Evolutionary conservation across 2,888 invertebrate species (phyloP), one percentile per base, ranked within the genome.

Genomic region (Micoletzkya japonica): DNA sequence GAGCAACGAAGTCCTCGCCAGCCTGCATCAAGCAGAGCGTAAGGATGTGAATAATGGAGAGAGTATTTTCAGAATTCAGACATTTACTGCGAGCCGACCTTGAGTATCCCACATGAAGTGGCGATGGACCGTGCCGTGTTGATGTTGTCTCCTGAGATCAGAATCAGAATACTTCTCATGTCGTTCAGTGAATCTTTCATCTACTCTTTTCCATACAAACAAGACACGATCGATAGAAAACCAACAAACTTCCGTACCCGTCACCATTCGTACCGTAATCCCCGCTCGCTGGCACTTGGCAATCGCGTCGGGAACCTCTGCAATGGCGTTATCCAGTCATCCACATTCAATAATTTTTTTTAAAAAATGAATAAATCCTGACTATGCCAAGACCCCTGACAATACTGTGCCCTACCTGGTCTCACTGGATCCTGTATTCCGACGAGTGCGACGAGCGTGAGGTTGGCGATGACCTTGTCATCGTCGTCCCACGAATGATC

Each of bases 91-190:
- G n/a, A n/a, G n/a, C n/a, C n/a, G n/a, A n/a, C 86, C 85, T 92
- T 92, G 63, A 95, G 87, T 79, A 98, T 98, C 74, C 97, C 97
- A 87, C 97, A 98, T 87, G 96, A 95, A 81, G 92, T 89, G 60
- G 97, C 96, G 86, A 98, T 98, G 70, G 96, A 96, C 72, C 95
- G 91, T 58, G 96, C 96, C 49, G 98, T 98, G 89, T 97, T 97
- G 78, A 98, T 91, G 87, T 98, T 98, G 89, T 98, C 98, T 63
- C 97, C 59, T 59, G 26, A 24, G n/a, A n/a, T n/a, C n/a, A n/a
- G n/a, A n/a, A n/a, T n/a, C n/a, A n/a, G n/a, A n/a, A n/a, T n/a
- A n/a, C n/a, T n/a, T n/a, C n/a, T n/a, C n/a, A n/a, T n/a, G n/a
- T n/a, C n/a, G n/a, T n/a, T n/a, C n/a, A n/a, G n/a, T n/a, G n/a